Conservation (phyloP, 2,113 vertebrate species). For the Perca fluviatilis region DNA sequence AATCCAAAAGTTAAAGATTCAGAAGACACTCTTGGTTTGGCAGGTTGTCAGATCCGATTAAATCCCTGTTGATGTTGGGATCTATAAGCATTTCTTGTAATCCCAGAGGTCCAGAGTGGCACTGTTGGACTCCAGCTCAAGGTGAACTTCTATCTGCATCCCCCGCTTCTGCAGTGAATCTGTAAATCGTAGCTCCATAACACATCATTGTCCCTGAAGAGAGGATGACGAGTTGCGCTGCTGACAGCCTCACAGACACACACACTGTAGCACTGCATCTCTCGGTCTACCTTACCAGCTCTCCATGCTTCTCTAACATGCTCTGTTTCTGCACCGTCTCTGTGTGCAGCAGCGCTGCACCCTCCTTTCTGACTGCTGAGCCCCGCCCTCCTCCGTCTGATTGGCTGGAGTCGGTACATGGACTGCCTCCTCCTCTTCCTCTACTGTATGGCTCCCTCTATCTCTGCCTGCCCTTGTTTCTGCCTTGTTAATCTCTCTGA, state of each 20-base stretch:
- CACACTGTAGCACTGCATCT: slow-evolving; percentile 78
- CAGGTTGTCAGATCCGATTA: slow-evolving; percentile 23
- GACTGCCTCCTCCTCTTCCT: slow-evolving; percentile 40
- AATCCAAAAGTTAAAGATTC: slow-evolving; percentile 48
- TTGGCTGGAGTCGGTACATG: slow-evolving; percentile 56
- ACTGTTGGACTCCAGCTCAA: slow-evolving; percentile 61
- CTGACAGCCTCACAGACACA: slow-evolving; percentile 71
- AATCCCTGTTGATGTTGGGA: slow-evolving; percentile 18
- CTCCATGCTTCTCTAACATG: slow-evolving; percentile 58
- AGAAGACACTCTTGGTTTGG: slow-evolving; percentile 7
- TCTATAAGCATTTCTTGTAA: slow-evolving; percentile 32
- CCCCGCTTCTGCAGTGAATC: slow-evolving; percentile 43
- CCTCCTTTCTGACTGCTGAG: slow-evolving; percentile 68
- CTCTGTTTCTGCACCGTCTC: slow-evolving; percentile 64
- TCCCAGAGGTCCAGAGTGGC: slow-evolving; percentile 63
- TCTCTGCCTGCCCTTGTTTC: slow-evolving; percentile 66
- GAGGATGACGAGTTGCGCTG: slow-evolving; percentile 52
- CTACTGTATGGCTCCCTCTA: slow-evolving; percentile 37
- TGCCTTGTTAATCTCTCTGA: slow-evolving; percentile 72
- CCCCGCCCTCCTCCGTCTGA: slow-evolving; percentile 61
- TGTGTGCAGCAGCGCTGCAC: slow-evolving; percentile 66
- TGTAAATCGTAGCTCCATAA: slow-evolving; percentile 43
- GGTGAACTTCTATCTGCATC: slow-evolving; percentile 74
- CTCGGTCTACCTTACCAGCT: slow-evolving; percentile 67
- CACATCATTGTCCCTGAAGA: slow-evolving; percentile 22